These are phyloP conservation scores for Agapostemon virescens DNA, from an alignment of 2,888 invertebrate genomes.

Conservation along the genomic window DNA sequence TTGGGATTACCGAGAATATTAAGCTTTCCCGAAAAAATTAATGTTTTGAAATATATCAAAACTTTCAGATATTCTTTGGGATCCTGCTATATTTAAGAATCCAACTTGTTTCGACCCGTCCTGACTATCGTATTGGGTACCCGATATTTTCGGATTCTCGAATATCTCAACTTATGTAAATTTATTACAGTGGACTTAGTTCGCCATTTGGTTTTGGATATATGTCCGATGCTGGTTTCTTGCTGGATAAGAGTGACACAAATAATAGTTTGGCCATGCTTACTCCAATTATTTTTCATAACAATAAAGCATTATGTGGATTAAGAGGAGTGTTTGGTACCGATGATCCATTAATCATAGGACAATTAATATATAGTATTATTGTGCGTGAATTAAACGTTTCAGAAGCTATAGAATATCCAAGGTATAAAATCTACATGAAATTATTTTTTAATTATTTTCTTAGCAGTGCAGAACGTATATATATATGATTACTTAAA, in stretches of 20 bases:
- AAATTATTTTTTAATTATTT: conserved; percentile 3
- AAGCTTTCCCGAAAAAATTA: too few relatives aligned
- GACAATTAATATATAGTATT: conserved; percentile 81
- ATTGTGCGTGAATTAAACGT: conserved; percentile 80
- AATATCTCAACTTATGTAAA: conserved; percentile 21
- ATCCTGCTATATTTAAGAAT: too few relatives aligned
- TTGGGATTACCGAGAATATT: too few relatives aligned
- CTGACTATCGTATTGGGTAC: too few relatives aligned
- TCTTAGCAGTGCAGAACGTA: neutral
- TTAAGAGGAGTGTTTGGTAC: conserved; percentile 82
- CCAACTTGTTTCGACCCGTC: too few relatives aligned
- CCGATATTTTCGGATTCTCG: neutral
- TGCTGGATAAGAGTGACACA: conserved; percentile 80
- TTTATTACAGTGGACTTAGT: conserved; percentile 82
- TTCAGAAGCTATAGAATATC: conserved; percentile 81
- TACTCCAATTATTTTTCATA: conserved; percentile 73
- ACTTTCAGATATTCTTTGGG: too few relatives aligned
- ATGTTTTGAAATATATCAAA: too few relatives aligned
- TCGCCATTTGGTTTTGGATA: conserved; percentile 82
- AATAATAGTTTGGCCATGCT: conserved; percentile 69
- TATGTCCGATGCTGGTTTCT: conserved; percentile 82
- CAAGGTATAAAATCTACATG: conserved; percentile 76
- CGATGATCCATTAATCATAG: conserved; percentile 81
- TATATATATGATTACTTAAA: conserved; percentile 25
- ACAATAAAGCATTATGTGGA: conserved; percentile 80